Evolutionary conservation across 1,140 invertebrate species (phyloP), one percentile per base, ranked within the genome.

Genomic region (Arion vulgaris): DNA sequence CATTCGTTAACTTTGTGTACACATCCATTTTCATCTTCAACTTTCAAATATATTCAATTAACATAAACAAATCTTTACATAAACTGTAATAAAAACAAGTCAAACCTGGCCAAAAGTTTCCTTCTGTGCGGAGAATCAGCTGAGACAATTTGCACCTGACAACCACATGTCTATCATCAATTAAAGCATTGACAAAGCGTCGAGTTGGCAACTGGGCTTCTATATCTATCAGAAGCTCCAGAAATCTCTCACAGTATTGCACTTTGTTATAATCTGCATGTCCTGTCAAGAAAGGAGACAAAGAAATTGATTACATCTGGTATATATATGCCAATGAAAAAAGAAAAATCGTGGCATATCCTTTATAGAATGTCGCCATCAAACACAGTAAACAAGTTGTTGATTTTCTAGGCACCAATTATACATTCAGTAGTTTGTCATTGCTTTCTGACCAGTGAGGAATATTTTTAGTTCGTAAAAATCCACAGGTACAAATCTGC

Each of bases 201-300:
- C 98, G 94, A 0, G 98, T 99, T 0, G 98, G 97, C 84, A 99
- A 92, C 77, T 99, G 93, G 34, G 98, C 97, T 91, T 99, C 98
- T 75, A 99, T 93, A 91, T 99, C 99, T 84, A 99, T 98, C 91
- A 99, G 94, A 49, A 99, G 93, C 93, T 99, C 98, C 49, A 99
- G 91, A 93, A 99, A 99, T 82, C 98, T 94, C 93, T 99, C 98
- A 92, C 97, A 98, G 91, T 98, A 99, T 82, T 94, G 94, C 45
- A 96, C 92, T 91, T 95, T 94, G 49, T 95, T 94, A 0, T 92
- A 80, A 81, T 93, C 91, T n/a, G 95, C 88, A 69, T 92, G 87
- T 77, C 93, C 94, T 94, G 87, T n/a, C 83, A 73, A 9, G 41
- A 15, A 15, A 45, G 41, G 41, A 66, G 28, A 75, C 7, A 41